Evolutionary conservation across 2,888 invertebrate genomes (phyloP), one percentile per base, ranked within the genome.

Genomic region (Agriotes lineatus): DNA sequence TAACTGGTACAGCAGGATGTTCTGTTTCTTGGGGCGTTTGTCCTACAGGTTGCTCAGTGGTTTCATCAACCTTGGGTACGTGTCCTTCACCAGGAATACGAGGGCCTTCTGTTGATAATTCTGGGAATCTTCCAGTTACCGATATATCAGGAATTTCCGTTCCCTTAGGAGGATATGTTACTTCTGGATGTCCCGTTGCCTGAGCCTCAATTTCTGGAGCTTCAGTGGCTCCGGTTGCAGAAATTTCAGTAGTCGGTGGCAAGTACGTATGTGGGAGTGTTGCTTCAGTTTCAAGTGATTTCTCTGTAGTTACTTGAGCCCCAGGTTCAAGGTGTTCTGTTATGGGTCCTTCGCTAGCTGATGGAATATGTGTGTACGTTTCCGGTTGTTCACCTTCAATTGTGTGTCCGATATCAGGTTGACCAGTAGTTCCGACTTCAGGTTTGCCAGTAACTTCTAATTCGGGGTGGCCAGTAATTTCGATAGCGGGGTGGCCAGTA

Each of bases 31-130:
- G 37, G n/a, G 37, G 37, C 7, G 9, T 3, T 3, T 14, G 33
- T 4, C 7, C 14, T 1, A 9, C 25, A 14, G 25, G 30, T 10
- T 6, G n/a, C 18, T 39, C 42, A 5, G 57, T 57, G 37, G 30
- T 25, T 4, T 42, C 22, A 25, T 60, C 60, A 14, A 33, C 48
- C 35, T 45, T 48, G 16, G 60, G 60, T 33, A 48, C 60, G 20
- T 35, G 35, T 2, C 48, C 48, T 48, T 60, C 60, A 19, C 14
- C 3, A 16, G 57, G 25, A 10, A 9, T n/a, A 37, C n/a, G 37
- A 4, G 30, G 2, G 39, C 39, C 12, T 54, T 33, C 12, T 20
- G 45, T 45, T 10, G 62, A 42, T 52, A 30, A 12, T 33, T 30
- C 44, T 4, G 42, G 0, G n/a, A 2, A 18, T 14, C 19, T 54